Conservation (phyloP, 2,797 vertebrate species). For the Coccyzus lansbergi region DNA sequence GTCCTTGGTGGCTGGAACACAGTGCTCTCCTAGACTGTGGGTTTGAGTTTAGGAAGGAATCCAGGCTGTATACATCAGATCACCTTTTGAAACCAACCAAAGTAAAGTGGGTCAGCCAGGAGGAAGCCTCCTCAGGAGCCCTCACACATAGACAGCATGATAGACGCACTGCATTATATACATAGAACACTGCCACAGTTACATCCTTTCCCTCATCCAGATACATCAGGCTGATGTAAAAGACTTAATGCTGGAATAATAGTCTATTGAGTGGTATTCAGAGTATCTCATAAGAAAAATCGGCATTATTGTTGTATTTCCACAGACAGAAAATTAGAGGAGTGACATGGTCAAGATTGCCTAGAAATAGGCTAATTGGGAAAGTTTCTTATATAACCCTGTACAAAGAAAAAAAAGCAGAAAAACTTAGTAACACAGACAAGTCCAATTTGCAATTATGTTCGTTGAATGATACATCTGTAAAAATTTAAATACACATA, state of each 20-base stretch:
- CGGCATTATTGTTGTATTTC: not conserved
- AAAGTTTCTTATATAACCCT: not conserved
- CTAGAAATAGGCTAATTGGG: not conserved
- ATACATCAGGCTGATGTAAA: not conserved
- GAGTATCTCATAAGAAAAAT: not conserved
- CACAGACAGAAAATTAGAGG: not conserved
- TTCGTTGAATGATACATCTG: not conserved
- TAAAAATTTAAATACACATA: not conserved
- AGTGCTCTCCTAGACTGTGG: not conserved
- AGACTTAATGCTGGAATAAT: not conserved
- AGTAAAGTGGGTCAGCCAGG: not conserved
- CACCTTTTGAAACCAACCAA: not conserved
- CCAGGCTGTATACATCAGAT: not conserved
- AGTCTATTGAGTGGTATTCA: accelerated
- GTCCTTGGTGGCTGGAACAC: not conserved
- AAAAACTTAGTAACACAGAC: not conserved
- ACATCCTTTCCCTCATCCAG: not conserved
- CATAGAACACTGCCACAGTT: accelerated
- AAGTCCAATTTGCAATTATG: not conserved
- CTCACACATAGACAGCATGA: not conserved
- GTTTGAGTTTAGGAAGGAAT: not conserved
- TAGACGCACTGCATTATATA: not conserved
- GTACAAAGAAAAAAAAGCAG: not conserved
- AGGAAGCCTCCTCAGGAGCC: not conserved
- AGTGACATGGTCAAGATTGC: not conserved